These are phyloP conservation scores for Elgaria multicarinata DNA, from an alignment of 2,113 vertebrate species.

Conservation along the genomic window DNA sequence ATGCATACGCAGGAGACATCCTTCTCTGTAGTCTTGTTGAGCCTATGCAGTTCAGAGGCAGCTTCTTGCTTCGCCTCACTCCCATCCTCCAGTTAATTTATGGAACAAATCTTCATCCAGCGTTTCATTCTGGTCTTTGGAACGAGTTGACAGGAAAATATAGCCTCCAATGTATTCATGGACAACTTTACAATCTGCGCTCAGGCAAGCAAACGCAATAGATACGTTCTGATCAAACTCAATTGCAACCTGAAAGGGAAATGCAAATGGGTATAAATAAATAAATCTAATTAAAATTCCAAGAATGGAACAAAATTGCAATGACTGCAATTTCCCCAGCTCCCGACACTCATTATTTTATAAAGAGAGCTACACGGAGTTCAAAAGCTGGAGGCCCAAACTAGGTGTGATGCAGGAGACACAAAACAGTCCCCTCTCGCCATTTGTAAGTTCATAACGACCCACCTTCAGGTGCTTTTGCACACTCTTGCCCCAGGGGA, in stretches of 20 bases:
- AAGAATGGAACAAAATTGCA: not conserved
- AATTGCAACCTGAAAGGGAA: slow-evolving; percentile 87
- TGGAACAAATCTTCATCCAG: slow-evolving; percentile 97
- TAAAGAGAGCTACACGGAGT: too few relatives aligned
- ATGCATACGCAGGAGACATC: not conserved
- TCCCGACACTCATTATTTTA: not conserved
- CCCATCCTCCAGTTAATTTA: slow-evolving; percentile 95
- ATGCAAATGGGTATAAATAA: not conserved
- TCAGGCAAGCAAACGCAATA: slow-evolving; percentile 90
- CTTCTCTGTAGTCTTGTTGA: not conserved
- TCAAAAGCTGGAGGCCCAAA: not conserved
- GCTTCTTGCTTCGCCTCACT: slow-evolving; percentile 73
- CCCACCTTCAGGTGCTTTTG: not conserved
- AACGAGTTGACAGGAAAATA: slow-evolving; percentile 96
- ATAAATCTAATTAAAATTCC: not conserved
- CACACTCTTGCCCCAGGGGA: not conserved
- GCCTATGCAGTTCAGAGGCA: not conserved
- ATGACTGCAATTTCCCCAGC: not conserved
- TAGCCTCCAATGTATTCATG: slow-evolving; percentile 98
- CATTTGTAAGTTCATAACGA: not conserved
- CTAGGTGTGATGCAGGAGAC: not conserved
- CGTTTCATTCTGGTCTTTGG: slow-evolving; percentile 96
- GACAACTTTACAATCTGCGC: slow-evolving; percentile 94
- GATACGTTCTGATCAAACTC: slow-evolving; percentile 94
- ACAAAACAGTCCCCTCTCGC: not conserved